Base-by-base conservation (phyloP, 2,113 vertebrate genomes). In the Empidonax alnorum region DNA sequence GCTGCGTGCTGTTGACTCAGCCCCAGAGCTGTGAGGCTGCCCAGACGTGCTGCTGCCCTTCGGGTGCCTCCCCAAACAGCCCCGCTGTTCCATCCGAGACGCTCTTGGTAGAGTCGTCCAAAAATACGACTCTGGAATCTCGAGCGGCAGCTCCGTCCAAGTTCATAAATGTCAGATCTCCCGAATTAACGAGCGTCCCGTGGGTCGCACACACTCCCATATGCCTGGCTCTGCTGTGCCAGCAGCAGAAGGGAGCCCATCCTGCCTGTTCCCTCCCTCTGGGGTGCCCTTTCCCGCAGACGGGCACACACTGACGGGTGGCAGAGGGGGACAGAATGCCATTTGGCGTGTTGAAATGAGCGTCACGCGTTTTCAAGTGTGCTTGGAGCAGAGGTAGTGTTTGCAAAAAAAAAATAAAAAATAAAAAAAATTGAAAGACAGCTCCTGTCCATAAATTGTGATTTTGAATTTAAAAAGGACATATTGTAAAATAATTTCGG, bases 351-450 rank as follows among this genome's bases (percentile, higher is more conserved):
- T 17, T 84, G 27, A n/a, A 67, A 75, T 23, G 30, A 77, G 52
- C 56, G 24, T 7, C 0, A 0, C 17, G 58, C 27, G 3, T 21
- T 59, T 44, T 31, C 50, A 55, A 49, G 35, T 4, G 24, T 46
- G 49, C 62, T 93, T 50, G 41, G 41, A 71, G 49, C 66, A 82
- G 12, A 80, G 49, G 37, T 31, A 62, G 19, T 22, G 10, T 58
- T 55, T 9, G 14, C 12, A 22, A 25, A 50, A 50, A 52, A 27
- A 28, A 25, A 50, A 25, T 24, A 25, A 7, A 24, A 8, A 25
- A 24, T 2, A 22, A 24, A 24, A 49, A 24, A 24, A 28, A 14
- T 4, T 5, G 8, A 27, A 62, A n/a, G 11, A 2, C 2, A 44
- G 30, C 20, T 77, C 10, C 42, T 56, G 55, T 37, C 42, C 23